A percentile compares a stretch with the other conserved stretches of the same genome.
Evolutionary conservation across 1,140 invertebrate genomes (phyloP).

Genomic region (Conus betulinus): DNA sequence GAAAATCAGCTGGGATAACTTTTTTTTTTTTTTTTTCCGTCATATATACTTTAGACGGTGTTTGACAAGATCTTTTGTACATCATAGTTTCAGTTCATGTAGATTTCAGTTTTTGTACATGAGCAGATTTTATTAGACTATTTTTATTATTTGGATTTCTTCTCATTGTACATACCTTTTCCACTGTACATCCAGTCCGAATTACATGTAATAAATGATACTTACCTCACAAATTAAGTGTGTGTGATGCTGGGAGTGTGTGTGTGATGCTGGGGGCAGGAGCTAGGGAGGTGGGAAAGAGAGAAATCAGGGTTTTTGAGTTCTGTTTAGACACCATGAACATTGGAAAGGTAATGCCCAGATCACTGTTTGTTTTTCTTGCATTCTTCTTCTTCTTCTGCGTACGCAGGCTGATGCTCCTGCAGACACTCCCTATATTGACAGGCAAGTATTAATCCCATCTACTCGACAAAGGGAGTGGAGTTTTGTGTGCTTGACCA

Average conservation of each 20-base stretch:
- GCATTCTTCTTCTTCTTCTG: too few relatives aligned
- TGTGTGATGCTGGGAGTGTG: not conserved
- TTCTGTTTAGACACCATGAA: too few relatives aligned
- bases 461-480: too few relatives aligned
- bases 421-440: too few relatives aligned
- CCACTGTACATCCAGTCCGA: not conserved
- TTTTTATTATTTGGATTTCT: constrained; percentile 1
- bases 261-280: not conserved
- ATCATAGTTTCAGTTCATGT: not conserved
- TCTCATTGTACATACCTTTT: not conserved
- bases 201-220: not conserved
- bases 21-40: not conserved
- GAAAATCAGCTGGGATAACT: constrained; percentile 1
- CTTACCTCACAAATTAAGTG: not conserved
- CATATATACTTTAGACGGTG: not conserved
- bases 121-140: not conserved
- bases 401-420: too few relatives aligned
- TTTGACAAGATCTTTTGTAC: not conserved
- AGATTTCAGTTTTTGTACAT: not conserved
- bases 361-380: too few relatives aligned
- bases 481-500: too few relatives aligned
- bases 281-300: not conserved
- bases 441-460: too few relatives aligned
- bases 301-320: not conserved
- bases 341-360: too few relatives aligned